Percentiles rank a stretch among this genome's conserved stretches.
These are phyloP conservation scores for Brachionus plicatilis DNA, from an alignment of 1,140 invertebrate genomes.

Conservation along the genomic window DNA sequence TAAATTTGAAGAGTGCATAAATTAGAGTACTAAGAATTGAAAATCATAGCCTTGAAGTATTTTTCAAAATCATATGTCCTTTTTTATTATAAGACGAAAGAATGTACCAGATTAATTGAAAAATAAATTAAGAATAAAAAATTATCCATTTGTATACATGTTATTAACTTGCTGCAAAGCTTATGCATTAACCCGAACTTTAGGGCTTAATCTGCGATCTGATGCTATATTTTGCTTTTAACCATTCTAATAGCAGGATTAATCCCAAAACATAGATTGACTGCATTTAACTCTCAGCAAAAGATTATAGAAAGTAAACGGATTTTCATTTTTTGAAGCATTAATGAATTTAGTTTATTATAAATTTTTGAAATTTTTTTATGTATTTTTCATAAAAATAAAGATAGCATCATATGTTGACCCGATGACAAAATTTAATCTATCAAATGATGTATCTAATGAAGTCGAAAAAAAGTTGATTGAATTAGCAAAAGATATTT, in stretches of 20 bases:
- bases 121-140: no score
- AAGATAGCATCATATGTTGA: constrained; percentile 2
- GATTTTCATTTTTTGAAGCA: neutral
- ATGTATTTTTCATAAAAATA: neutral
- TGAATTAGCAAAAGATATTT: neutral
- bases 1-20: no score
- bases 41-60: no score
- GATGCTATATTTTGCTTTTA: neutral
- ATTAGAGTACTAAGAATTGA: no score
- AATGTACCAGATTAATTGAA: no score
- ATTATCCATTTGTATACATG: no score
- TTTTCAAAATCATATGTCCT: no score
- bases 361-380: neutral
- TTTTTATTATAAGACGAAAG: no score
- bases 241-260: neutral
- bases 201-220: no score
- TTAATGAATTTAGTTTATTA: neutral
- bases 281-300: neutral
- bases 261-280: neutral
- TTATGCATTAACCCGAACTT: no score
- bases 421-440: neutral
- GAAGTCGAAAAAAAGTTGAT: neutral
- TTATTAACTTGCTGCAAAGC: no score
- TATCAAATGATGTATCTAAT: neutral
- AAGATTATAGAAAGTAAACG: neutral